These are phyloP conservation scores for Aptenodytes forsteri DNA, from an alignment of 2,113 vertebrate genomes.

Conservation along the genomic window DNA sequence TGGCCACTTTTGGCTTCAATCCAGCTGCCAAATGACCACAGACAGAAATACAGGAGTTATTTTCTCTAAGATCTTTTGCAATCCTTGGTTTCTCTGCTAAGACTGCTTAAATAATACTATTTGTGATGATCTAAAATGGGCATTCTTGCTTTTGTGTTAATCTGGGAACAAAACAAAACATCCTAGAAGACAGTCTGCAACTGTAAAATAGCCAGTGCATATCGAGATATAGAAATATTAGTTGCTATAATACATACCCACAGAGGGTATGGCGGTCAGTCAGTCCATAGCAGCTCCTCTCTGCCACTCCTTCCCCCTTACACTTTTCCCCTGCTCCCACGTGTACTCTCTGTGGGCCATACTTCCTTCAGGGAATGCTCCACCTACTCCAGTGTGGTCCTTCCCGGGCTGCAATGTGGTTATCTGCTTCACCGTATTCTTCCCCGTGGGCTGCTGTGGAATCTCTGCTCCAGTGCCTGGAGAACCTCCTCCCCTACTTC, in stretches of 20 bases:
- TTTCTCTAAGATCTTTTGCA: background rate
- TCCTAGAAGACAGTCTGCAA: background rate
- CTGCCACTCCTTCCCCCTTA: background rate
- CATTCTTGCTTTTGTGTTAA: background rate
- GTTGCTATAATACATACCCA: background rate
- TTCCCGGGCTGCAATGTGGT: background rate
- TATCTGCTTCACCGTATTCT: background rate
- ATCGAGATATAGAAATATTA: background rate
- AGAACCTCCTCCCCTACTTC: background rate
- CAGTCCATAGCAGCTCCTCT: background rate
- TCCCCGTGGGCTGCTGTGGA: background rate
- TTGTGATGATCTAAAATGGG: background rate
- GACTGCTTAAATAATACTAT: background rate
- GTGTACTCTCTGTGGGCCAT: background rate
- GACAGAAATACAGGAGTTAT: background rate
- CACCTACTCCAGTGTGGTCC: background rate
- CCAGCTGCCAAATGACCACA: background rate
- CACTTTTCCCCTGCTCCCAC: background rate
- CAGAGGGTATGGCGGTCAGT: background rate
- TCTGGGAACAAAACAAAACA: background rate
- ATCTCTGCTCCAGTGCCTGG: background rate
- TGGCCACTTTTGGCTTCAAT: background rate
- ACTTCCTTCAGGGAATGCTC: background rate
- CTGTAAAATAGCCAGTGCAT: background rate
- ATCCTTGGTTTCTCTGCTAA: background rate